Evolutionary conservation across 2,113 vertebrate species (phyloP), one percentile per base, ranked within the genome.

Genomic region (Neolamprologus devosi): DNA sequence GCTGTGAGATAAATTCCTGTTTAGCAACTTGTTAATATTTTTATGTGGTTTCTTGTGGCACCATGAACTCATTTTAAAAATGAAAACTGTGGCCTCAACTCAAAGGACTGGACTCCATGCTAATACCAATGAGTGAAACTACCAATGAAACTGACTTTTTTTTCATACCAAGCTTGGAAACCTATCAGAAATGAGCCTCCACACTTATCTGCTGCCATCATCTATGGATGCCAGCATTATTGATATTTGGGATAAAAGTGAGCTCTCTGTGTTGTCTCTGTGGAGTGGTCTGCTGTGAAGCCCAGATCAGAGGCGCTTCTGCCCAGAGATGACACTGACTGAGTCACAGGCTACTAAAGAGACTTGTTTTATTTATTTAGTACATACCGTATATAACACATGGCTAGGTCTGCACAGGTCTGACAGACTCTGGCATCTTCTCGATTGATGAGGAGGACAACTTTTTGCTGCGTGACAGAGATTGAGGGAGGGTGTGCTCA

Each of bases 181-280:
- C 55, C 8, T 42, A 73, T 90, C 87, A 91, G 54, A 93, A 89
- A 84, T 60, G 5, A 14, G 10, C 80, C 35, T 81, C n/a, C 14
- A 58, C 81, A 82, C 81, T 95, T 82, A 88, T 89, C 75, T 87
- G 54, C 5, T 88, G 80, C 89, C 85, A 87, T 88, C 42, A 16
- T 81, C 81, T 42, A 8, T n/a, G 3, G 45, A 83, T 89, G 85
- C 87, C 91, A 88, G 63, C 55, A 79, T 78, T 87, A 92, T 81
- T 91, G 89, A 91, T 91, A 91, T 92, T 82, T 88, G 79, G 88
- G 83, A 91, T 94, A 70, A 84, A 93, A 93, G 88, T 83, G 70
- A 80, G 55, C 80, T 75, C 55, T 88, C 63, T 91, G 85, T 81
- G 83, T 82, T 73, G 87, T 82, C 88, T 82, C 91, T 81, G 70